These are phyloP conservation scores for Acridotheres tristis DNA, from an alignment of 2,797 vertebrate genomes.

Conservation along the genomic window DNA sequence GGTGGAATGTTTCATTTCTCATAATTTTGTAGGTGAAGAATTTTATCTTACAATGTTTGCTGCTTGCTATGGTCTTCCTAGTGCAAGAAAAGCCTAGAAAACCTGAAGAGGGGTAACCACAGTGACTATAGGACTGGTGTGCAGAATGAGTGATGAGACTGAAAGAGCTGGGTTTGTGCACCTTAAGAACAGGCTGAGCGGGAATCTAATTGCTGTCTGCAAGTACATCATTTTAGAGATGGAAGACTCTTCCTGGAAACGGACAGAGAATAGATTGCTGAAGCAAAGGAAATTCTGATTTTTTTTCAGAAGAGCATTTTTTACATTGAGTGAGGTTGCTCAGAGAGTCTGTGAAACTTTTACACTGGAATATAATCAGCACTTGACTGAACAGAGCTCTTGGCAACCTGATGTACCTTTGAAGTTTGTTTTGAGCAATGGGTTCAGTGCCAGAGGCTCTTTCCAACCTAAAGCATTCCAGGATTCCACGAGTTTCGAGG, in stretches of 20 bases:
- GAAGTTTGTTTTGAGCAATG: not conserved
- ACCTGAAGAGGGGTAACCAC: not conserved
- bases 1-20: not conserved
- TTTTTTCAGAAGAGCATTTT: not conserved
- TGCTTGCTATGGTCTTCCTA: no score
- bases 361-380: not conserved
- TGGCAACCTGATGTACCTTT: not conserved
- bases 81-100: not conserved
- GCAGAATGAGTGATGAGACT: rapidly evolving
- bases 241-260: not conserved
- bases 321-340: not conserved
- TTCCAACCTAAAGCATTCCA: not conserved
- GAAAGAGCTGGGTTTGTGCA: not conserved
- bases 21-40: not conserved
- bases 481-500: not conserved
- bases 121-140: not conserved
- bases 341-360: not conserved
- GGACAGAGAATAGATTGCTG: not conserved
- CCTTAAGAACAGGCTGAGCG: not conserved
- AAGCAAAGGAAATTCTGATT: not conserved
- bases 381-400: not conserved
- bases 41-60: not conserved
- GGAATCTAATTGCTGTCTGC: not conserved
- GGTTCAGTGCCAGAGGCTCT: not conserved
- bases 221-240: not conserved